A percentile compares a stretch with the other conserved stretches of the same genome.
Conservation (phyloP, 2,888 invertebrate genomes). For the Drosophila rubida region DNA sequence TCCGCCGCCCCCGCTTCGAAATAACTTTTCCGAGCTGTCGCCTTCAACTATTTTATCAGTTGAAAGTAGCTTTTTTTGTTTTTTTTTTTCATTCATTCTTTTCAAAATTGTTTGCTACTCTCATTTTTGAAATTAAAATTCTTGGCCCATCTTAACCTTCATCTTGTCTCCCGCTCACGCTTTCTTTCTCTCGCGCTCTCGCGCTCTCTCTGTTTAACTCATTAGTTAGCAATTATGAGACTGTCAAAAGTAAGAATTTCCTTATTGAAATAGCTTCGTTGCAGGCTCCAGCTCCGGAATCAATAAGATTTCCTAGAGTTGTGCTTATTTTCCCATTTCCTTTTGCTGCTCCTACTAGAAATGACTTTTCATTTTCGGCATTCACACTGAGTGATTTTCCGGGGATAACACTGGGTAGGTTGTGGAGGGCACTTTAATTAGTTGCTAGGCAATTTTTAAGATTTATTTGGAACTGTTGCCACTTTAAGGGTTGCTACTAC, state of each 20-base stretch:
- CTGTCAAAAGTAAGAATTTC: constrained; percentile 67
- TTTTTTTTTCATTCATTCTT: not conserved
- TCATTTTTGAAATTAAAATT: constrained; percentile 45
- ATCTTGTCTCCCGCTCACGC: not conserved
- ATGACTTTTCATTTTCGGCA: constrained; percentile 57
- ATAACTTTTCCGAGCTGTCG: constrained; percentile 59
- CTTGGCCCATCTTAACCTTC: constrained; percentile 8
- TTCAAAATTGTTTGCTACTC: constrained; percentile 12
- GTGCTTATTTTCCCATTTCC: constrained; percentile 36
- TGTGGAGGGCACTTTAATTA: constrained; percentile 51
- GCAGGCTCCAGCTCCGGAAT: constrained; percentile 30
- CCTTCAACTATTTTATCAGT: constrained; percentile 65
- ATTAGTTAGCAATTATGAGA: constrained; percentile 67
- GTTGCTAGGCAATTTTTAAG: constrained; percentile 46
- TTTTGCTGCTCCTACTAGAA: constrained; percentile 20
- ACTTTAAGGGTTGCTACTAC: constrained; percentile 35
- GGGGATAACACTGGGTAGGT: not conserved
- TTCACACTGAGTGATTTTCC: not conserved
- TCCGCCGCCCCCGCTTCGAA: not conserved
- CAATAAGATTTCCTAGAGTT: constrained; percentile 45
- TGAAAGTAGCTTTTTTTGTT: constrained; percentile 43
- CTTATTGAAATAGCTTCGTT: constrained; percentile 61
- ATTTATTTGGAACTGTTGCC: constrained; percentile 26
- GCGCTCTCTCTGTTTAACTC: constrained; percentile 8
- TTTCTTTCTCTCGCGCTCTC: not conserved